Percentiles rank a stretch among this genome's conserved stretches.
Evolutionary conservation across 1,140 invertebrate species (phyloP).

Genomic region (Zaprionus capensis): DNA sequence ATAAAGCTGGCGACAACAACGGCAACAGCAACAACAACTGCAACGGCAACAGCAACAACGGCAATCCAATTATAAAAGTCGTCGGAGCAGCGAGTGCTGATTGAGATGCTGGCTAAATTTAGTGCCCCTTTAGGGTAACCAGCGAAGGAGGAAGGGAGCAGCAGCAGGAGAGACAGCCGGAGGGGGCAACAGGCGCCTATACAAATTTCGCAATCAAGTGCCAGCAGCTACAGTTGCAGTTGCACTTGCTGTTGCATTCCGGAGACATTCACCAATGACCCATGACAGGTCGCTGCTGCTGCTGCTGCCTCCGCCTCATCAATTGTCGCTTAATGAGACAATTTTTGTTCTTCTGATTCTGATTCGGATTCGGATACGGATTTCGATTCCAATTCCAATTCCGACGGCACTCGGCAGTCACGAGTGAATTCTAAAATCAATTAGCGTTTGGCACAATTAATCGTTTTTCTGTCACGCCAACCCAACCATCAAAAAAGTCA

Average conservation of each 20-base stretch:
- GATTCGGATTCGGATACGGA: conserved; percentile 17
- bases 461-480: conserved; percentile 78
- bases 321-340: conserved; percentile 70
- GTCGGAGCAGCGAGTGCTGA: conserved; percentile 66
- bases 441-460: conserved; percentile 81
- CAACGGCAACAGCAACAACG: conserved; percentile 14
- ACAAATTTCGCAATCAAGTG: conserved; percentile 43
- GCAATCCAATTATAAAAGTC: conserved; percentile 77
- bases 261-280: conserved; percentile 63
- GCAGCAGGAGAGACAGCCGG: neutral
- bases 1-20: conserved; percentile 36
- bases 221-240: neutral
- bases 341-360: conserved; percentile 32
- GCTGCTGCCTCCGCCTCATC: conserved; percentile 34
- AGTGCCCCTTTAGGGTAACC: conserved; percentile 21
- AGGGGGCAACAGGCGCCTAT: conserved; percentile 39
- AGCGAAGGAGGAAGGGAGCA: neutral
- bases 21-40: neutral
- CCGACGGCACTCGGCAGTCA: conserved; percentile 23
- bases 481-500: conserved; percentile 66
- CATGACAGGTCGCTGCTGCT: conserved; percentile 68
- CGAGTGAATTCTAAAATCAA: conserved; percentile 83
- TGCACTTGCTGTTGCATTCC: conserved; percentile 41
- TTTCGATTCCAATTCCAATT: conserved; percentile 33
- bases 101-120: conserved; percentile 80